Evolutionary conservation across 2,888 invertebrate genomes (phyloP), one percentile per base, ranked within the genome.

Genomic region (Candidula unifasciata): DNA sequence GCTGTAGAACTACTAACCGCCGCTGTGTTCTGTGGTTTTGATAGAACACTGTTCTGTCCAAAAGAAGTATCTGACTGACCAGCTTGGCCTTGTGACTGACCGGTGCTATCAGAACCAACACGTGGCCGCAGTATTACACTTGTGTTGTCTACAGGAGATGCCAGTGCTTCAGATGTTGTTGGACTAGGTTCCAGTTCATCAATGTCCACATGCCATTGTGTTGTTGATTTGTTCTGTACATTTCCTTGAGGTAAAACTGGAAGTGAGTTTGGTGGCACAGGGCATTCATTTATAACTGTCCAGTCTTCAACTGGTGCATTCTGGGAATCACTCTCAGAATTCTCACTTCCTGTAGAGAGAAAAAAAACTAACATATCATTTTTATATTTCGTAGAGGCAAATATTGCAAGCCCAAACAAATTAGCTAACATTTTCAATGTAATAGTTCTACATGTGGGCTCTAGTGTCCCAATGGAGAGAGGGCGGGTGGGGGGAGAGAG

Each of bases 191-290:
- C 44, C 8, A 54, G 5, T 24, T 71, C 71, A n/a, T 80, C 71
- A 54, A 80, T 71, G 30, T 80, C 54, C 3, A 80, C 71, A 57
- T 80, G 80, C 80, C 80, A 80, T 16, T 80, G 80, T 24, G 74
- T 27, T 27, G 21, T 60, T 8, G 73, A 44, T 30, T 82, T 82
- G 74, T 24, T 64, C 30, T 60, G 73, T 37, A 44, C 60, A 33
- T 64, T 37, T 44, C n/a, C 64, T 44, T 79, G 44, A 18, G 6
- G 2, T 44, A 24, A 37, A 27, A 57, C 18, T 8, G 18, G 6
- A 5, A 57, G 30, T 35, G 82, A 71, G n/a, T 24, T 57, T 44
- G 44, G 60, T 33, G 60, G n/a, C 37, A n/a, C 3, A 5, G 82
- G 57, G 16, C 37, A 18, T 13, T 82, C 82, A 64, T 73, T 60